Evolutionary conservation across 1,140 invertebrate species (phyloP).

Genomic region (Lepidurus packardi): DNA sequence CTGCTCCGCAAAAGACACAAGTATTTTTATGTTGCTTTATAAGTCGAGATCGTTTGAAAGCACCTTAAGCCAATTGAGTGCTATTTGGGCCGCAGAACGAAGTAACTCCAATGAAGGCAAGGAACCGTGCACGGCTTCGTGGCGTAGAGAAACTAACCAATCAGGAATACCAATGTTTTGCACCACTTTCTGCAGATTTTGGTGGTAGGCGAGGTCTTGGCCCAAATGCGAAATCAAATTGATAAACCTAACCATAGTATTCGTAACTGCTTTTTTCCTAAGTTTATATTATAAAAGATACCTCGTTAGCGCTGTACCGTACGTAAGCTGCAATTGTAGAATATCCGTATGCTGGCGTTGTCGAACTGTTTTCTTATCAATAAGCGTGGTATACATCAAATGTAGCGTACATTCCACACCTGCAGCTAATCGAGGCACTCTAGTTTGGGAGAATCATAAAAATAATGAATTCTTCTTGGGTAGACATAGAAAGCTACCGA

Average conservation of each 20-base stretch:
- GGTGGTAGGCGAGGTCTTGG: slow-evolving; percentile 28
- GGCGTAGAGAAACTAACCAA: slow-evolving; percentile 60
- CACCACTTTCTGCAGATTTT: slow-evolving; percentile 53
- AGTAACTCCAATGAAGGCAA: slow-evolving; percentile 53
- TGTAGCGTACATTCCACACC: slow-evolving; percentile 61
- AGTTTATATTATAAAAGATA: background rate
- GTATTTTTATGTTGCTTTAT: too few relatives aligned
- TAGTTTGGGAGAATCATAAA: slow-evolving; percentile 27
- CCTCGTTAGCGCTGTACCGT: slow-evolving; percentile 56
- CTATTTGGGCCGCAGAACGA: slow-evolving; percentile 50
- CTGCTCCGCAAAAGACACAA: background rate
- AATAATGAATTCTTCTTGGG: too few relatives aligned
- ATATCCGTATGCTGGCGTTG: slow-evolving; percentile 39
- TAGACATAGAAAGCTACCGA: slow-evolving; percentile 39
- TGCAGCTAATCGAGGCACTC: slow-evolving; percentile 57
- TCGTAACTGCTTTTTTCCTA: background rate
- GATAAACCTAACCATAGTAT: slow-evolving; percentile 31
- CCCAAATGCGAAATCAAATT: slow-evolving; percentile 33
- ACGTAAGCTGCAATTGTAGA: slow-evolving; percentile 51
- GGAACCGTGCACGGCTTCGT: slow-evolving; percentile 58
- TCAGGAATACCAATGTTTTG: slow-evolving; percentile 54
- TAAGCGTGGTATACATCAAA: slow-evolving; percentile 54
- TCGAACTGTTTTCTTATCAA: slow-evolving; percentile 45
- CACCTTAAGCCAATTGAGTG: slow-evolving; percentile 56
- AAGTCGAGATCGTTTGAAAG: slow-evolving; percentile 36